These are phyloP conservation scores for Orestias chungarensis DNA, from an alignment of 2,797 vertebrate species.

Conservation along the genomic window DNA sequence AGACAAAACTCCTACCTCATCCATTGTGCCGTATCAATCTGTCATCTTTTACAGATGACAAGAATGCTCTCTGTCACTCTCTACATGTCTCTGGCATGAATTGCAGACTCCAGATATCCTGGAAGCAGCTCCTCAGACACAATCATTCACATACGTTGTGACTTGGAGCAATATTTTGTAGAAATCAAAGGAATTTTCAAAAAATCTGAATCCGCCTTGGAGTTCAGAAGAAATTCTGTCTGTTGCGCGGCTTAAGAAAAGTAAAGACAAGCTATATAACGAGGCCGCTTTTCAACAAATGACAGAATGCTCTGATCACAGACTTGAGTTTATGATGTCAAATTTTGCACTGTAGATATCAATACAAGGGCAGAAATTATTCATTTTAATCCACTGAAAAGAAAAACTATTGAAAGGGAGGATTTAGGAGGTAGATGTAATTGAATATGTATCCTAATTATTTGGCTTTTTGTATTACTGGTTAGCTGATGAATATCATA, in stretches of 20 bases:
- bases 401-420: too few species aligned
- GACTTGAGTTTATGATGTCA: neutral
- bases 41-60: neutral
- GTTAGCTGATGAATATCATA: too few species aligned
- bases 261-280: neutral
- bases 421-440: neutral
- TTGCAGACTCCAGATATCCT: conserved; percentile 1
- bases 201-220: neutral
- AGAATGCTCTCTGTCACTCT: too few species aligned
- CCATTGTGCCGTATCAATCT: neutral
- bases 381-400: neutral
- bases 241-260: neutral
- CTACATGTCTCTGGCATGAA: neutral
- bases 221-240: neutral
- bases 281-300: too few species aligned
- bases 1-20: neutral
- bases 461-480: too few species aligned
- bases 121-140: conserved; percentile 26
- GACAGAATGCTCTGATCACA: neutral
- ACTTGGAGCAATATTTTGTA: neutral
- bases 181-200: conserved; percentile 27
- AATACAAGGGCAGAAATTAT: neutral
- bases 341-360: too few species aligned
- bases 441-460: too few species aligned
- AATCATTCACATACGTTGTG: neutral